phyloP scores from a whole-genome alignment of 1,140 invertebrate genomes.

The Phocides pigmalion region DNA sequence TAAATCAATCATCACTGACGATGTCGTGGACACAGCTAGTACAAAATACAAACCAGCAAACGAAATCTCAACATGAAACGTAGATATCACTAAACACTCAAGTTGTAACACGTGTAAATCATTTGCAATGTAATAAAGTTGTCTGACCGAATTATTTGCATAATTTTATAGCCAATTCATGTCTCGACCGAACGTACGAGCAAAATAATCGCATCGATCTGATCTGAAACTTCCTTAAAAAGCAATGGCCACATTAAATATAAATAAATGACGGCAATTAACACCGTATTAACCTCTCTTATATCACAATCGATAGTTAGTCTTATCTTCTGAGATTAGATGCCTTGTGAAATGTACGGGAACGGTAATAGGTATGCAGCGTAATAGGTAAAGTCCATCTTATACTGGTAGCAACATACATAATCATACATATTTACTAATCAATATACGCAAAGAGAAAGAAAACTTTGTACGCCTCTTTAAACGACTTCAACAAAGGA shows the following conservation, averaged over 20 bases:
- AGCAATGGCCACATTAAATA: constrained; percentile 18
- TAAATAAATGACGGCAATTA: constrained; percentile 44
- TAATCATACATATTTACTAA: too few species aligned
- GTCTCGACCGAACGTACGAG: constrained; percentile 28
- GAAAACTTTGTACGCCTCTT: too few species aligned
- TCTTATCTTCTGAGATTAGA: constrained; percentile 19
- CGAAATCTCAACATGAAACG: too few species aligned
- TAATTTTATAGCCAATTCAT: constrained; percentile 43
- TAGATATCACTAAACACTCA: neutral
- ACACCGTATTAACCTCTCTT: constrained; percentile 37
- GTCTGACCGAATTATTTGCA: constrained; percentile 40
- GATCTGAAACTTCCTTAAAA: constrained; percentile 9
- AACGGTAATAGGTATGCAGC: neutral
- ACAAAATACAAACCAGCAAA: too few species aligned
- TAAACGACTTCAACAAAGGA: too few species aligned
- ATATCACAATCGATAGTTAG: constrained; percentile 21
- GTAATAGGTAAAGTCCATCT: neutral
- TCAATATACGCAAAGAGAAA: too few species aligned
- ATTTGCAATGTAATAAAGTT: constrained; percentile 18
- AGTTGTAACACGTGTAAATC: constrained; percentile 8
- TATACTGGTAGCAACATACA: neutral
- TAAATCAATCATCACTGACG: too few species aligned
- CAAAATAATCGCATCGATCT: constrained; percentile 26
- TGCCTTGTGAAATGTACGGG: constrained; percentile 17
- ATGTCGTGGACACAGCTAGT: too few species aligned